phyloP scores from a whole-genome alignment of 1,140 invertebrate species.

The Pygmarrhopalites habei region DNA sequence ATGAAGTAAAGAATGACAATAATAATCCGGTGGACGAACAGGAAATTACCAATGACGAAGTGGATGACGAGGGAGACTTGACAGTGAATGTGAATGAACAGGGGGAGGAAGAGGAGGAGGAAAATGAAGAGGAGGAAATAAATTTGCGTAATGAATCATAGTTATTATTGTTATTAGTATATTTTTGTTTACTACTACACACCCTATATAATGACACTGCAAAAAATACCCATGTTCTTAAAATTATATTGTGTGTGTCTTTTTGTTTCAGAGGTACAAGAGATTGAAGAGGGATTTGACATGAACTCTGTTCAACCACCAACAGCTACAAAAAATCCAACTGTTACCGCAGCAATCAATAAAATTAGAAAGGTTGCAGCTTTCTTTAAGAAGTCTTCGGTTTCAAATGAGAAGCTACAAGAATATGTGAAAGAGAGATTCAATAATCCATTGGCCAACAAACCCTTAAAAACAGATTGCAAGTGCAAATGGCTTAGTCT shows the following conservation, averaged over 20 bases:
- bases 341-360: not conserved
- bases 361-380: constrained; percentile 4
- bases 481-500: constrained; percentile 8
- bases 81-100: too few relatives aligned
- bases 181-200: too few relatives aligned
- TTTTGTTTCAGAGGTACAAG: too few relatives aligned
- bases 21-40: too few relatives aligned
- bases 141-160: not conserved
- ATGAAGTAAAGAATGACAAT: too few relatives aligned
- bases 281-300: too few relatives aligned
- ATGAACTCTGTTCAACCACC: not conserved
- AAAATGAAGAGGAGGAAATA: not conserved
- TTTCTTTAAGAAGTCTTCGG: not conserved
- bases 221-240: too few relatives aligned
- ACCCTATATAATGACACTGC: too few relatives aligned
- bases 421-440: not conserved
- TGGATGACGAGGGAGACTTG: too few relatives aligned
- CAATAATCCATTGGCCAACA: not conserved
- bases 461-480: not conserved
- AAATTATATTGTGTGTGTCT: too few relatives aligned
- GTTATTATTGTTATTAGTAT: not conserved
- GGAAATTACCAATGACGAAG: too few relatives aligned
- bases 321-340: not conserved
- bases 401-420: constrained; percentile 6
- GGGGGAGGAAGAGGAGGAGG: not conserved